phyloP scores from a whole-genome alignment of 2,113 vertebrate genomes.

The Dasyurus viverrinus region DNA sequence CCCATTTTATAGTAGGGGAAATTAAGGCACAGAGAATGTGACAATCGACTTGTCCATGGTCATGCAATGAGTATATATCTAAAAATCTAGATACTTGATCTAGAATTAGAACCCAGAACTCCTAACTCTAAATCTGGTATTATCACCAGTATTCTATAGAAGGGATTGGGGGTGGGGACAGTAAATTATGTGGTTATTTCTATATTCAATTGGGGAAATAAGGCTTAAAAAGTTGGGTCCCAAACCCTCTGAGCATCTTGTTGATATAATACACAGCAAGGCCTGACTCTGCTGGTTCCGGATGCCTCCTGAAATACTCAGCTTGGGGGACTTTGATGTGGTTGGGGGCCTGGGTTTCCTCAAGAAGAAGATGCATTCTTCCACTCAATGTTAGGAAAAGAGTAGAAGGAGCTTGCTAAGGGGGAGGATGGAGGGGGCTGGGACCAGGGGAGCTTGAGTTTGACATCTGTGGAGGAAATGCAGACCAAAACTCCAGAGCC shows the following conservation, averaged over 20 bases:
- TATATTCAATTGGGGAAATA: neutral
- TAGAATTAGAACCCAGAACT: neutral
- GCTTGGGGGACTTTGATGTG: constrained; percentile 45
- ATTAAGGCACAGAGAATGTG: neutral
- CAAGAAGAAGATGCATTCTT: constrained; percentile 6
- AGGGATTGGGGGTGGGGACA: neutral
- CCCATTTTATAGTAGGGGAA: neutral
- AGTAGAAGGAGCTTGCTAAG: rapidly evolving
- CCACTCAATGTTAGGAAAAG: neutral
- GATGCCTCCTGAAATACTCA: neutral
- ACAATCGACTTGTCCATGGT: neutral
- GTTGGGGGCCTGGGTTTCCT: constrained; percentile 58
- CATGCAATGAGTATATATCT: neutral
- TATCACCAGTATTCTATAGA: neutral
- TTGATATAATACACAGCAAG: neutral
- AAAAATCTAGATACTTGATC: neutral
- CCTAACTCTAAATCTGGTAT: neutral
- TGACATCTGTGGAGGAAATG: constrained; percentile 2
- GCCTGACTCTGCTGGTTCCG: constrained; percentile 28
- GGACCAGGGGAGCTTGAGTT: neutral
- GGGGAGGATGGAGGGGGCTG: neutral
- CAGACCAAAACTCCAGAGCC: neutral
- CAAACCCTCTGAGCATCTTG: neutral
- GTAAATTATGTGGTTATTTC: neutral
- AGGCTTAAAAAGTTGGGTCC: neutral